These are phyloP conservation scores for Scytalopus superciliaris DNA, from an alignment of 2,113 vertebrate species.

Conservation along the genomic window DNA sequence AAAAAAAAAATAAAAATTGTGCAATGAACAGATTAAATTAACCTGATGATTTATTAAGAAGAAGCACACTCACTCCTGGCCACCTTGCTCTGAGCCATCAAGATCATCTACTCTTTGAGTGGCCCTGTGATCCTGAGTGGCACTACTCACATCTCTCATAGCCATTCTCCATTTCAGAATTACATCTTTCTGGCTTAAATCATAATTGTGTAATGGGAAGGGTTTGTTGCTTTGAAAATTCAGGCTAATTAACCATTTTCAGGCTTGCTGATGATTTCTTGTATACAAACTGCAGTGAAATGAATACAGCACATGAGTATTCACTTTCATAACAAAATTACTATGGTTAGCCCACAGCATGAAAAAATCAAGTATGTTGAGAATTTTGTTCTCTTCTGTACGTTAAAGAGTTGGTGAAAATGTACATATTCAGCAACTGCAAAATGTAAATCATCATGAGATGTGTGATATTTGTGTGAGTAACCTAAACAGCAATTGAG, in stretches of 20 bases:
- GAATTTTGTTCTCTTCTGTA: not conserved
- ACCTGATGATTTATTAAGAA: not conserved
- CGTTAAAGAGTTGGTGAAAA: not conserved
- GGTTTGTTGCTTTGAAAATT: not conserved
- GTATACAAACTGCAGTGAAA: not conserved
- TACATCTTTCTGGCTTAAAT: not conserved
- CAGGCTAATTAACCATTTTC: not conserved
- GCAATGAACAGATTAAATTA: not conserved
- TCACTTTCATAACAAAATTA: not conserved
- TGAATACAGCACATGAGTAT: rapidly evolving
- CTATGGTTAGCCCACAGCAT: not conserved
- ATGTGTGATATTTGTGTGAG: not conserved
- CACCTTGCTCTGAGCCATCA: not conserved
- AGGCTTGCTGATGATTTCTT: not conserved
- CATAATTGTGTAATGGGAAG: not conserved
- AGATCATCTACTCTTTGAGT: not conserved
- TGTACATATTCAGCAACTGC: not conserved
- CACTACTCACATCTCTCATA: not conserved
- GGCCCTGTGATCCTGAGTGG: not conserved
- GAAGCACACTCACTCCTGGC: not conserved
- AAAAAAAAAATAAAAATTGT: not conserved
- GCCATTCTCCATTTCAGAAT: not conserved
- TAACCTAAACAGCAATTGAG: not conserved
- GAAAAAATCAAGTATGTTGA: not conserved
- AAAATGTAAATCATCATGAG: not conserved